Evolutionary conservation across 2,113 vertebrate genomes (phyloP), one percentile per base, ranked within the genome.

Genomic region (Sinocyclocheilus maitianheensis): DNA sequence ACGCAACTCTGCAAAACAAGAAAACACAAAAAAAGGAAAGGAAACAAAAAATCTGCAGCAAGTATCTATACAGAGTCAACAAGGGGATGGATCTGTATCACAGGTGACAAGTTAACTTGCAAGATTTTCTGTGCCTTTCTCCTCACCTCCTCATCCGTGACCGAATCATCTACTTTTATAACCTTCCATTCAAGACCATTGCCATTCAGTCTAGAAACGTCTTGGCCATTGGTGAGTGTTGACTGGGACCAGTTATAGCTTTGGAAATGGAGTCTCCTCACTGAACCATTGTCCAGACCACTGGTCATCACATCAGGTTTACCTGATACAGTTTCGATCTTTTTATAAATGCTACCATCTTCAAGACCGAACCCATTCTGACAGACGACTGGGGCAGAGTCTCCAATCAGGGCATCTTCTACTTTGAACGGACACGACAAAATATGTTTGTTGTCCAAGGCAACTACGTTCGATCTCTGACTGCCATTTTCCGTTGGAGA

Each of bases 121-220:
- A 97, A 94, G 81, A 97, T 95, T 85, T 86, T 93, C 71, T 97
- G 96, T 30, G 96, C 96, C 91, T 89, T 95, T 90, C 92, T 94
- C 81, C 95, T 94, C 63, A 97, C 91, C 89, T 97, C 96, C 0
- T 97, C 96, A 0, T 96, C 96, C 0, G 95, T 94, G 55, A 89
- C 94, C 2, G 90, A 92, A 77, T 84, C 94, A 86, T 95, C 95
- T 87, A 97, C 95, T 86, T 97, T 97, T 91, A 97, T 96, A 85
- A 95, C 91, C 81, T n/a, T 90, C 88, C 93, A 95, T 85, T 93
- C 92, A 51, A 96, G 91, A 55, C 90, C 87, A 43, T 92, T 93
- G 43, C 89, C 91, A n/a, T 90, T 90, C 18, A 85, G 87, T 62
- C 11, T 87, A 22, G 91, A 78, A 88, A 94, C 93, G 53, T 90